Base-by-base conservation (phyloP, 2,797 vertebrate species). In the Sylvia borin region DNA sequence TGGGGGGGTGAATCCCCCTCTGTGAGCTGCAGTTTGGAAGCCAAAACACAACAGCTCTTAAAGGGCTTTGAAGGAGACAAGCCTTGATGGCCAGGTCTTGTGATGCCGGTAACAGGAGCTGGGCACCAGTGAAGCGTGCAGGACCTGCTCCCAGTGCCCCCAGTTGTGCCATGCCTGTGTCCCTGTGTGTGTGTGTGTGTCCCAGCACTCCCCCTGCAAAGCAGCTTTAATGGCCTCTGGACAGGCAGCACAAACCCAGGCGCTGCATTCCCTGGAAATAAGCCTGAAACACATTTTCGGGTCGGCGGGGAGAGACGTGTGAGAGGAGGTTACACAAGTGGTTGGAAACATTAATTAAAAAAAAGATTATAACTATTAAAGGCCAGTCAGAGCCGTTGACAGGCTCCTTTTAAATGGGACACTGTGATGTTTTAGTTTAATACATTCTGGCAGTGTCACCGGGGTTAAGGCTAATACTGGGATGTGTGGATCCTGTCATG, bases 401-500 rank as follows among this genome's bases (percentile, higher is more conserved):
- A 88, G 92, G 74, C 92, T 91, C 72, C 81, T 92, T 93, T 96
- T 96, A 89, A 97, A 97, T 43, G 32, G 74, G 92, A 96, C 62
- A 48, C 96, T 96, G 96, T 57, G 36, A 47, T 64, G 92, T 93
- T 97, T 97, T 62, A 92, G 93, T 93, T 92, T 96, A 92, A 95
- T 96, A 94, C 82, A 76, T 96, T 93, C 91, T 95, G 97, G 97
- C 96, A 83, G 95, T 96, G 97, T 97, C 97, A 92, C 92, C 0
- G 84, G 97, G 97, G 96, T 95, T 93, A 97, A 97, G 96, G 96
- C 96, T 80, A 97, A 95, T 97, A 96, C 97, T 79, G 90, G 97
- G 98, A 96, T 97, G 96, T 97, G 97, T 97, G 97, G 97, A 97
- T 97, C 97, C 97, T 97, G 98, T 98, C 98, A 95, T 94, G 96